These are phyloP conservation scores for Colletes gigas DNA, from an alignment of 1,140 invertebrate species.

Conservation along the genomic window DNA sequence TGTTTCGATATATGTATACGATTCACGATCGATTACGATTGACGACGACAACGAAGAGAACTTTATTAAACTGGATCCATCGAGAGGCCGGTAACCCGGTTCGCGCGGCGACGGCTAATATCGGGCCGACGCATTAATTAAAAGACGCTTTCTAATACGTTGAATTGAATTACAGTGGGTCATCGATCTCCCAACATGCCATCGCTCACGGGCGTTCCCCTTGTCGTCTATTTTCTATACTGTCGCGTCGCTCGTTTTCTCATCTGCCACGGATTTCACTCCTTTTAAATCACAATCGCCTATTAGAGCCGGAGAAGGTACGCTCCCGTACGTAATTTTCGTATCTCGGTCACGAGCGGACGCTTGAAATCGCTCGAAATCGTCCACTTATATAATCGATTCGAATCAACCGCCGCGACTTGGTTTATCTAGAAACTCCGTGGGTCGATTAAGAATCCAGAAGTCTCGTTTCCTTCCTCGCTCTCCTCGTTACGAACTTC, in stretches of 20 bases:
- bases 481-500: neutral
- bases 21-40: too few relatives aligned
- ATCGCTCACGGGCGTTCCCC: constrained; percentile 54
- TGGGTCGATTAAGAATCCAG: neutral
- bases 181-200: constrained; percentile 38
- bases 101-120: constrained; percentile 14
- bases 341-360: constrained; percentile 18
- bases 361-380: neutral
- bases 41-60: too few relatives aligned
- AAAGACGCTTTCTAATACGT: constrained; percentile 59
- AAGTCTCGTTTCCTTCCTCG: neutral
- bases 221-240: constrained; percentile 38
- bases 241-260: constrained; percentile 40
- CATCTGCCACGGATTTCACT: constrained; percentile 58
- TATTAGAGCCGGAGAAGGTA: constrained; percentile 17
- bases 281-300: constrained; percentile 59
- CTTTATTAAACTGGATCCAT: neutral
- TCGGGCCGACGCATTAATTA: constrained; percentile 57
- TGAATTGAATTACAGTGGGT: constrained; percentile 58
- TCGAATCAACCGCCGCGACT: too few relatives aligned
- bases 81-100: neutral
- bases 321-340: constrained; percentile 19
- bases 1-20: neutral
- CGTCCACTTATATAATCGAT: constrained; percentile 12
- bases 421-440: neutral